phyloP scores from a whole-genome alignment of 1,140 invertebrate genomes.

The Solen grandis region DNA sequence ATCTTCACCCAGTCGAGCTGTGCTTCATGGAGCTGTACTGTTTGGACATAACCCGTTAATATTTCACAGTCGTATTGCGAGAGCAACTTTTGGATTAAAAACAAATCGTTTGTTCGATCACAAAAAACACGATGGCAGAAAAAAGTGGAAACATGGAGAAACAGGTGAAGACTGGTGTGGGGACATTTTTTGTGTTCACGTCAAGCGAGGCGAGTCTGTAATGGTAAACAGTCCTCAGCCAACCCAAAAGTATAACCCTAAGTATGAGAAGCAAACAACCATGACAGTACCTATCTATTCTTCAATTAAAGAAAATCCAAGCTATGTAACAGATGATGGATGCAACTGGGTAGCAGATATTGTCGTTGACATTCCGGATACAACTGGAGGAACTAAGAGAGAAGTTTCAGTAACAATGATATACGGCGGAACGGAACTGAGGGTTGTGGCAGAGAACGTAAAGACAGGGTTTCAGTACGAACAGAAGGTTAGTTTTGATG shows the following conservation, averaged over 20 bases:
- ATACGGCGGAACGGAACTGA: not conserved
- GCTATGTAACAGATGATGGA: not conserved
- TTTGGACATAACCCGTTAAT: constrained; percentile 3
- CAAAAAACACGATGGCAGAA: not conserved
- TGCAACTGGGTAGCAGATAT: not conserved
- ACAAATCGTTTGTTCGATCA: not conserved
- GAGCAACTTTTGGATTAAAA: not conserved
- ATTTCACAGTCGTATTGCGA: not conserved
- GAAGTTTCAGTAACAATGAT: not conserved
- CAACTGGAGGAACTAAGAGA: not conserved
- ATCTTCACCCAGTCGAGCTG: not conserved
- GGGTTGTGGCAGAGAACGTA: not conserved
- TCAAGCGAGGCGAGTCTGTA: constrained; percentile 2
- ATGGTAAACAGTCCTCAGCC: too few relatives aligned
- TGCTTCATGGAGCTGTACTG: not conserved
- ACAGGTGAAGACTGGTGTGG: not conserved
- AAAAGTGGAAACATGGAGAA: constrained; percentile 4
- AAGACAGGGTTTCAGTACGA: too few relatives aligned
- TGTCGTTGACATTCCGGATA: not conserved
- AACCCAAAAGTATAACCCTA: too few relatives aligned
- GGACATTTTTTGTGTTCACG: not conserved
- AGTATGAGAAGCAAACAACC: too few relatives aligned
- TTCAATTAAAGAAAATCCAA: too few relatives aligned
- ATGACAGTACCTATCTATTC: too few relatives aligned
- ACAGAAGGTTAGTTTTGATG: too few relatives aligned